Percentiles rank a stretch among this genome's conserved stretches.
Evolutionary conservation across 2,888 invertebrate species (phyloP).

Genomic region (Pseudeuparius sepicola): DNA sequence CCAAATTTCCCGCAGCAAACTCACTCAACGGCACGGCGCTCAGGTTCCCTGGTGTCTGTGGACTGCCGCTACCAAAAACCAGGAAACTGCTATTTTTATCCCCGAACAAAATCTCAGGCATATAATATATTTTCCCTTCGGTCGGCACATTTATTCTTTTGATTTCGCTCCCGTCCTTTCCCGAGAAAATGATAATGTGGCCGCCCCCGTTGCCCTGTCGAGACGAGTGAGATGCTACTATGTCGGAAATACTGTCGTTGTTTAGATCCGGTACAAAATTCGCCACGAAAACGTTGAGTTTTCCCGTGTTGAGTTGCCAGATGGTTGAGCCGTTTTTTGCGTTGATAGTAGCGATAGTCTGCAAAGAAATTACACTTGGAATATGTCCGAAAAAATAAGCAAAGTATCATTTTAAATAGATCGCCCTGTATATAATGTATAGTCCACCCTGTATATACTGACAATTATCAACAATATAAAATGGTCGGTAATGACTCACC

Average conservation of each 20-base stretch:
- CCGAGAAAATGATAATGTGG: constrained; percentile 59
- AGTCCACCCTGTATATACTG: too few relatives aligned
- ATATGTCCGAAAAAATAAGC: too few relatives aligned
- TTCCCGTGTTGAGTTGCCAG: constrained; percentile 47
- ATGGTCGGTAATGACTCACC: too few relatives aligned
- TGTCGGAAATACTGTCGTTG: constrained; percentile 57
- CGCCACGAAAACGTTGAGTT: constrained; percentile 57
- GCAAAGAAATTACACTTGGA: too few relatives aligned
- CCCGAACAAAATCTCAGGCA: constrained; percentile 54
- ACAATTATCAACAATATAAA: too few relatives aligned
- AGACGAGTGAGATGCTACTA: constrained; percentile 57
- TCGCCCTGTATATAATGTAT: too few relatives aligned
- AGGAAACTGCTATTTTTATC: constrained; percentile 53
- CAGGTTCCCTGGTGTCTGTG: constrained; percentile 60
- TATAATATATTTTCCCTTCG: constrained; percentile 58
- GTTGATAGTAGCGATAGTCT: constrained; percentile 55
- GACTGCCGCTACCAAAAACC: constrained; percentile 65
- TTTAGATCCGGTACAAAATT: constrained; percentile 61
- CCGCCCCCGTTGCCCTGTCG: constrained; percentile 39
- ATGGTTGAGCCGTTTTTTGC: constrained; percentile 55
- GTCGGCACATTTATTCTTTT: constrained; percentile 53
- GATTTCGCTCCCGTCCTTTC: constrained; percentile 55
- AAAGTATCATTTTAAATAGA: too few relatives aligned
- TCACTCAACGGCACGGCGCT: constrained; percentile 51
- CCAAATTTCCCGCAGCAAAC: constrained; percentile 43